Base-by-base conservation (phyloP, 2,888 invertebrate species). In the Aphodius sticticus region DNA sequence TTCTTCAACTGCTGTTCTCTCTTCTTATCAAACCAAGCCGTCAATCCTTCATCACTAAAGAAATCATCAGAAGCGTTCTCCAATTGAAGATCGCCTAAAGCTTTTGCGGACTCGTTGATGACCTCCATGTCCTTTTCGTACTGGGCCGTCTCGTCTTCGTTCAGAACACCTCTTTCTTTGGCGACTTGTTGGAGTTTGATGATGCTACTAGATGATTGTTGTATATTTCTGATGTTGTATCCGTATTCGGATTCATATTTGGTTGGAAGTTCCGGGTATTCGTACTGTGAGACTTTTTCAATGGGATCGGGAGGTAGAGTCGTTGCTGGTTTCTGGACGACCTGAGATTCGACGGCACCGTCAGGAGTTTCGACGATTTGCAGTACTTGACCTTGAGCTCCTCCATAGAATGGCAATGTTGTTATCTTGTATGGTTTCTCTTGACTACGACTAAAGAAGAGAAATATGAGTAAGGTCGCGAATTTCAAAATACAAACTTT, bases 361-460 rank as follows among this genome's bases (percentile, higher is more conserved):
- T 91, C 88, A 6, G 88, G 88, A 77, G 91, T 90, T 88, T 91
- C 91, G 77, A 90, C 91, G 77, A 93, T 90, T 91, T 92, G 92
- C 84, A 94, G 88, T 78, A 93, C 92, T 87, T 94, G 93, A 0
- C 95, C 95, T 85, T 92, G 93, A 1, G 92, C 93, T 38, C 94
- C 95, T 0, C 95, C 95, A 85, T 95, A 95, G 88, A 93, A 95
- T 14, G 94, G 93, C 70, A 94, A 86, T 78, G 87, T 80, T 0
- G 87, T 87, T 71, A 89, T 83, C 85, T 86, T 88, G n/a, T 74
- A 74, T 74, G 74, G 74, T 36, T 36, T 74, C 12, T 74, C 74
- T 74, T 74, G 74, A n/a, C 6, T 74, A 36, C 35, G 16, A 26
- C 74, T 74, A n/a, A 53, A 9, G 12, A 53, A 5, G 53, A 53